These are phyloP conservation scores for Hippopotamyrus pictus DNA, from an alignment of 2,797 vertebrate genomes.

Conservation along the genomic window DNA sequence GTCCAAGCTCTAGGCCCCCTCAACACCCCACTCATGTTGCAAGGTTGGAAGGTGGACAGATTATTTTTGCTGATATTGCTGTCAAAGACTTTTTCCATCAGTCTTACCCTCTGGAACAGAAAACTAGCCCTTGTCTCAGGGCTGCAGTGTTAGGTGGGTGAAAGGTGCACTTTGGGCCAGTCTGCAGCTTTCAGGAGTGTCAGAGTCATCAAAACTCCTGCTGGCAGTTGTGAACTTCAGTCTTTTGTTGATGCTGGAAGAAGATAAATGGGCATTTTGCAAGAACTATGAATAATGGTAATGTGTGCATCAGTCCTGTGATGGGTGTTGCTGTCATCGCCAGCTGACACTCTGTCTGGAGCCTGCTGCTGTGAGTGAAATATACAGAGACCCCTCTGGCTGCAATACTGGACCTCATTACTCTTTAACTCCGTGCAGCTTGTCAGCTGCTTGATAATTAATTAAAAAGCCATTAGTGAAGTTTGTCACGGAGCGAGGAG, in stretches of 20 bases:
- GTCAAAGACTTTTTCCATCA: not conserved
- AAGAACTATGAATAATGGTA: conserved; percentile 50
- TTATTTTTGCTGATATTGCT: not conserved
- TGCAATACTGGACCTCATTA: conserved; percentile 43
- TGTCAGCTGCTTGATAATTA: conserved; percentile 56
- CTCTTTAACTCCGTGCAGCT: conserved; percentile 56
- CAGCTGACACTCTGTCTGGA: conserved; percentile 61
- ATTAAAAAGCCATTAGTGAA: conserved; percentile 47
- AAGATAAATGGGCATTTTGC: conserved; percentile 67
- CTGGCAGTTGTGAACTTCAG: conserved; percentile 34
- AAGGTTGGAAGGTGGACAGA: not conserved
- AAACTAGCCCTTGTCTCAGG: not conserved
- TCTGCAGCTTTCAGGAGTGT: not conserved
- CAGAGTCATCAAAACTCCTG: not conserved
- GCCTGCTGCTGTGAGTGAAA: conserved; percentile 37
- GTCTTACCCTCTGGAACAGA: not conserved
- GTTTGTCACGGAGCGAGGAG: not conserved
- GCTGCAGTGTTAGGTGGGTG: not conserved
- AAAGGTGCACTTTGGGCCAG: not conserved
- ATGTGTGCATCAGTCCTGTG: conserved; percentile 63
- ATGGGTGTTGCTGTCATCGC: conserved; percentile 65
- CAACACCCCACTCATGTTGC: not conserved
- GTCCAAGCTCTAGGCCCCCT: not conserved
- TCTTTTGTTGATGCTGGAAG: conserved; percentile 46
- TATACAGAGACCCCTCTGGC: conserved; percentile 38